Percentiles rank a stretch among this genome's conserved stretches.
phyloP scores from a whole-genome alignment of 2,113 vertebrate species.

The Pangasianodon gigas region DNA sequence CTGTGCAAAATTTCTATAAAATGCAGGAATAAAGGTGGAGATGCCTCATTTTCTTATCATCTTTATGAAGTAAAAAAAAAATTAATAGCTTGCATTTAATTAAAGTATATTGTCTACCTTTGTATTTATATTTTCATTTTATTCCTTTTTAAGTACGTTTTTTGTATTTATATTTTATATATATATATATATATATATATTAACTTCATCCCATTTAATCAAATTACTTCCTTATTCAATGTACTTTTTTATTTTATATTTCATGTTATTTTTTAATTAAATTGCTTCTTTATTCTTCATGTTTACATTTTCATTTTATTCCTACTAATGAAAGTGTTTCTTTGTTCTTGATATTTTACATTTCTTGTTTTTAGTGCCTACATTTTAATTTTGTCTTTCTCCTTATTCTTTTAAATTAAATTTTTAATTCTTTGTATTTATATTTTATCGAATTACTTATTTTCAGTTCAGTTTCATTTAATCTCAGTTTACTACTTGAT shows the following conservation, averaged over 20 bases:
- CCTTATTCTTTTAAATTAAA: not conserved
- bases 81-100: too few relatives aligned
- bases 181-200: too few relatives aligned
- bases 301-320: not conserved
- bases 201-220: too few relatives aligned
- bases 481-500: not conserved
- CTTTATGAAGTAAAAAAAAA: too few relatives aligned
- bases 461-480: not conserved
- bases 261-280: not conserved
- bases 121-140: not conserved
- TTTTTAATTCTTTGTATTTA: too few relatives aligned
- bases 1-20: too few relatives aligned
- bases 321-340: not conserved
- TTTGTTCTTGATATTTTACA: not conserved
- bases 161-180: too few relatives aligned
- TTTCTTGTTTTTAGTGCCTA: not conserved
- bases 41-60: too few relatives aligned
- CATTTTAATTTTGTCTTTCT: not conserved
- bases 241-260: not conserved
- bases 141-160: too few relatives aligned
- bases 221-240: too few relatives aligned
- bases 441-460: too few relatives aligned
- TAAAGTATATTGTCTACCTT: not conserved
- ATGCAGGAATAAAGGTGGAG: too few relatives aligned
- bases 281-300: not conserved